A percentile compares a stretch with the other conserved stretches of the same genome.
Conservation (phyloP, 1,140 invertebrate genomes). For the Macrotrachela quadricornifera region DNA sequence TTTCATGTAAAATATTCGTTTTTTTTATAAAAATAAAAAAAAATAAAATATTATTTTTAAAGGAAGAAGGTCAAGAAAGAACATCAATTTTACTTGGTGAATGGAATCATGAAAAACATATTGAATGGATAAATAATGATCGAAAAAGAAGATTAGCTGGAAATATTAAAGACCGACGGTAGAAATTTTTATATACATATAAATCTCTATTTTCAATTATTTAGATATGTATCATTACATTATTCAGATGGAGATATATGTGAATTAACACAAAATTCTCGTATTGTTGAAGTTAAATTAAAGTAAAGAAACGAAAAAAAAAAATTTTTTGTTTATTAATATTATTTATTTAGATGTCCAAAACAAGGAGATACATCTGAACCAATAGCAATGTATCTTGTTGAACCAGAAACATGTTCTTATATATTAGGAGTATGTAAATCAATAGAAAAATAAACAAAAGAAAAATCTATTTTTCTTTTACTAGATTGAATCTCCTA, state of each 20-base stretch:
- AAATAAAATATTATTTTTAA: background rate
- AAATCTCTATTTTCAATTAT: background rate
- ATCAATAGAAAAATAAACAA: too few species aligned
- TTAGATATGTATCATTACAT: conserved; percentile 51
- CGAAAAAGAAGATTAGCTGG: conserved; percentile 53
- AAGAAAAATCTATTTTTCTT: too few species aligned
- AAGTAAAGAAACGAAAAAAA: background rate
- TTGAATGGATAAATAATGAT: conserved; percentile 57
- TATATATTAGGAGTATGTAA: conserved; percentile 45
- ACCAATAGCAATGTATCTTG: conserved; percentile 58
- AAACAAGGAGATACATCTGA: conserved; percentile 37
- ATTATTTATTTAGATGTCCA: conserved; percentile 39
- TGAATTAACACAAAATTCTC: conserved; percentile 35
- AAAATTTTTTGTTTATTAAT: conserved; percentile 27
- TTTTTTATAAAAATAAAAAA: too few species aligned
- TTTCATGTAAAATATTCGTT: conserved; percentile 32
- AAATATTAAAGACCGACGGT: conserved; percentile 31
- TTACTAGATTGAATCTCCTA: too few species aligned
- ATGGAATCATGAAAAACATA: conserved; percentile 56
- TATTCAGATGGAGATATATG: conserved; percentile 64
- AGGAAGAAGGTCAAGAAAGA: background rate
- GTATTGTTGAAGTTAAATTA: conserved; percentile 22
- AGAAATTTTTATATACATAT: background rate
- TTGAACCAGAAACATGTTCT: conserved; percentile 71
- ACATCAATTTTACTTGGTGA: conserved; percentile 46